Conservation (phyloP, 2,888 invertebrate species). For the Epinotia demarniana region DNA sequence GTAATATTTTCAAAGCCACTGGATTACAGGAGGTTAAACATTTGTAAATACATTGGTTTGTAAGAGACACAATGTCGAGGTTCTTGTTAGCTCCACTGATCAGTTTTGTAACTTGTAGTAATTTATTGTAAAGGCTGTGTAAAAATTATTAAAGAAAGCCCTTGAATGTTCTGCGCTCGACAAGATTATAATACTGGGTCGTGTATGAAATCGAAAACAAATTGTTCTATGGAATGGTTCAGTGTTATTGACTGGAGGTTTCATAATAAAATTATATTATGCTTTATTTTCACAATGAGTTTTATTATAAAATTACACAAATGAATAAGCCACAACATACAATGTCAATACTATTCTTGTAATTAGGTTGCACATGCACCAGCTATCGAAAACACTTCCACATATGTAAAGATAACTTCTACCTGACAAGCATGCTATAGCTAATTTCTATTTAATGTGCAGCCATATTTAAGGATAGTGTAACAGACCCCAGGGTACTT, state of each 20-base stretch:
- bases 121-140: conserved; percentile 84
- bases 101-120: conserved; percentile 82
- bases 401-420: neutral
- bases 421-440: neutral
- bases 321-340: conserved; percentile 39
- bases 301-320: conserved; percentile 63
- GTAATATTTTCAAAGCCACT: no score
- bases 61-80: conserved; percentile 52
- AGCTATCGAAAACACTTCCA: neutral
- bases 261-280: conserved; percentile 85
- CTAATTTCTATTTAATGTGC: neutral
- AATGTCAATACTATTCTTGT: conserved; percentile 28
- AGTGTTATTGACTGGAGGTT: conserved; percentile 83
- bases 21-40: conserved; percentile 49
- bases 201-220: conserved; percentile 78
- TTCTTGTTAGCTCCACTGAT: conserved; percentile 79
- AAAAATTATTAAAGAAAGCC: conserved; percentile 78
- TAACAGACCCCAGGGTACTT: neutral
- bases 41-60: conserved; percentile 81
- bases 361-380: conserved; percentile 2
- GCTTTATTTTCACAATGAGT: conserved; percentile 81
- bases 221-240: conserved; percentile 81
- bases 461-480: neutral
- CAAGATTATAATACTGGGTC: conserved; percentile 73
- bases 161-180: conserved; percentile 69